A percentile compares a stretch with the other conserved stretches of the same genome.
phyloP scores from a whole-genome alignment of 2,797 vertebrate genomes.

The Sebastes kiyomatsui region DNA sequence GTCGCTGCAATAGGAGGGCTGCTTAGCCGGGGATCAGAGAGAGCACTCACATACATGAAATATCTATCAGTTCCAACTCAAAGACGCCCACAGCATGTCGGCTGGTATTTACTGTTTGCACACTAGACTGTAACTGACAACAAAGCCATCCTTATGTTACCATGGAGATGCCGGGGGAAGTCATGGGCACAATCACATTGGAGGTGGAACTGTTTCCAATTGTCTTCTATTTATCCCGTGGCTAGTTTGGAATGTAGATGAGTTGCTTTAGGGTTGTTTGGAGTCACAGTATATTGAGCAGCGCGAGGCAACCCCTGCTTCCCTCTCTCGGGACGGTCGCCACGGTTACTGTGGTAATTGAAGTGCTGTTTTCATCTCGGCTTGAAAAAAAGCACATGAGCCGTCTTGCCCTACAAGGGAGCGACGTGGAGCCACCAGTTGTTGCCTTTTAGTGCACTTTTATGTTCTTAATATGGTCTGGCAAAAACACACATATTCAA shows the following conservation, averaged over 20 bases:
- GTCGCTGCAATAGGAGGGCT: conserved; percentile 52
- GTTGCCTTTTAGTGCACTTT: conserved; percentile 12
- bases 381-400: conserved; percentile 42
- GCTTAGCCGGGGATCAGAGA: conserved; percentile 54
- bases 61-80: conserved; percentile 52
- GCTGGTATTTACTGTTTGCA: conserved; percentile 50
- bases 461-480: neutral
- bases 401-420: conserved; percentile 37
- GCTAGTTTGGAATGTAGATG: conserved; percentile 83
- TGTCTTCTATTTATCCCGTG: conserved; percentile 73
- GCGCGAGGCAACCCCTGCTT: conserved; percentile 58
- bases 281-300: conserved; percentile 76
- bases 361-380: conserved; percentile 71
- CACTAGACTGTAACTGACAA: conserved; percentile 40
- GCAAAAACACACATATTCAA: neutral
- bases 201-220: conserved; percentile 75
- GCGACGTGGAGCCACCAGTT: conserved; percentile 39
- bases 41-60: conserved; percentile 49
- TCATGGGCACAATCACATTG: conserved; percentile 63
- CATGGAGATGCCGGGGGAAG: conserved; percentile 69
- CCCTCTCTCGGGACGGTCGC: conserved; percentile 66
- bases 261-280: conserved; percentile 80
- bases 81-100: conserved; percentile 37
- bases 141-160: conserved; percentile 60
- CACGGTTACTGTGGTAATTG: conserved; percentile 67